These are phyloP conservation scores for Danionella dracula DNA, from an alignment of 2,797 vertebrate genomes.

Conservation along the genomic window DNA sequence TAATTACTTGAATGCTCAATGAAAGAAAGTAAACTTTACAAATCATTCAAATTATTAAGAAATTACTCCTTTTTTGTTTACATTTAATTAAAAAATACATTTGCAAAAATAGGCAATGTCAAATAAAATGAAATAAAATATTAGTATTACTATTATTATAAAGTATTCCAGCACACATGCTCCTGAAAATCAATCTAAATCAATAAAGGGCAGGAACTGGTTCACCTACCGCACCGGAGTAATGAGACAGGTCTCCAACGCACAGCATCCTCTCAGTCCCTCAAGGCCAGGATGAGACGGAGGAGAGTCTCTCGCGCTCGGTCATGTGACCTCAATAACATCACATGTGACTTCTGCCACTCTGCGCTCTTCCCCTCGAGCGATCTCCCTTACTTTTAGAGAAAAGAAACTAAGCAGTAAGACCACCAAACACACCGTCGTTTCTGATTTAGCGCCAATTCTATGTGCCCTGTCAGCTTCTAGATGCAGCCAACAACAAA, in stretches of 20 bases:
- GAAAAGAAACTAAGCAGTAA: slow-evolving; percentile 4
- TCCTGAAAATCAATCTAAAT: not conserved
- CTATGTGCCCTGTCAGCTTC: slow-evolving; percentile 78
- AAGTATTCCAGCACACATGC: not conserved
- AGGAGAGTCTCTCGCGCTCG: slow-evolving; percentile 45
- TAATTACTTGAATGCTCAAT: too few species aligned
- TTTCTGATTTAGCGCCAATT: slow-evolving; percentile 56
- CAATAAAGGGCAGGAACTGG: not conserved
- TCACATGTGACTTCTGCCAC: slow-evolving; percentile 28
- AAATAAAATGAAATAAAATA: not conserved
- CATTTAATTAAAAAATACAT: too few species aligned
- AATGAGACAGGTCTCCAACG: slow-evolving; percentile 71
- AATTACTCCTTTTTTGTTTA: too few species aligned
- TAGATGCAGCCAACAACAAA: slow-evolving; percentile 87
- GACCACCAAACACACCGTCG: slow-evolving; percentile 5
- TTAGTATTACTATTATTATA: not conserved
- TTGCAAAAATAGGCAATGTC: too few species aligned
- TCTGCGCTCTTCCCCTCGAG: not conserved
- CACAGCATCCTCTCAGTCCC: slow-evolving; percentile 79
- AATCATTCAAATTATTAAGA: too few species aligned
- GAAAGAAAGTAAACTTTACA: too few species aligned
- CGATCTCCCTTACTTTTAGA: not conserved
- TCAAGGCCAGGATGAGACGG: slow-evolving; percentile 44
- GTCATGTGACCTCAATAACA: slow-evolving; percentile 42
- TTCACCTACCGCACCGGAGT: slow-evolving; percentile 81